phyloP scores from a whole-genome alignment of 1,140 invertebrate genomes.

The Aradophagus sp. region DNA sequence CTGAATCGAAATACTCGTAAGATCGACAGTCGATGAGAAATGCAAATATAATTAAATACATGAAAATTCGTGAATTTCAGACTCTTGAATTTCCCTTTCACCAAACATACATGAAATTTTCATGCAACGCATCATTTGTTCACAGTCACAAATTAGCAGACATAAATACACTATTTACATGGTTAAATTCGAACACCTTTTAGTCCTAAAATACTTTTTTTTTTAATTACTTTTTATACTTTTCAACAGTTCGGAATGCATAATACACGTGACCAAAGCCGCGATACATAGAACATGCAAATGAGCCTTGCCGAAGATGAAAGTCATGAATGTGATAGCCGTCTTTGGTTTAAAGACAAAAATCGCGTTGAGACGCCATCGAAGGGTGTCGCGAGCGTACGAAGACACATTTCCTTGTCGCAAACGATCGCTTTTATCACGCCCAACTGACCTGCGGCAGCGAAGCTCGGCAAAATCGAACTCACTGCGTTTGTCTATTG shows the following conservation, averaged over 20 bases:
- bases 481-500: too few relatives aligned
- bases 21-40: constrained; percentile 21
- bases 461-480: too few relatives aligned
- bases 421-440: too few relatives aligned
- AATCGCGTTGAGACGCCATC: too few relatives aligned
- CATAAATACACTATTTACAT: constrained; percentile 51
- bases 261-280: constrained; percentile 30
- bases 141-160: constrained; percentile 31
- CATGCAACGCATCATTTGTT: constrained; percentile 37
- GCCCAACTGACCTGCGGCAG: too few relatives aligned
- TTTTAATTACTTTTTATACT: background rate
- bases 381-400: too few relatives aligned
- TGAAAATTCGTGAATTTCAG: constrained; percentile 25
- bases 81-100: constrained; percentile 27
- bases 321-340: constrained; percentile 17
- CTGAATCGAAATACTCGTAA: too few relatives aligned
- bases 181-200: constrained; percentile 37
- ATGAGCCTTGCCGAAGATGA: constrained; percentile 19
- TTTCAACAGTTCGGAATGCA: constrained; percentile 31
- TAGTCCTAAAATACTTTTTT: constrained; percentile 14
- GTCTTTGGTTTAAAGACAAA: too few relatives aligned
- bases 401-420: too few relatives aligned
- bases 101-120: constrained; percentile 30
- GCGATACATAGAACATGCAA: constrained; percentile 28
- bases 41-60: constrained; percentile 16